These are phyloP conservation scores for Drosophila arawakana DNA, from an alignment of 1,140 invertebrate species.

Conservation along the genomic window DNA sequence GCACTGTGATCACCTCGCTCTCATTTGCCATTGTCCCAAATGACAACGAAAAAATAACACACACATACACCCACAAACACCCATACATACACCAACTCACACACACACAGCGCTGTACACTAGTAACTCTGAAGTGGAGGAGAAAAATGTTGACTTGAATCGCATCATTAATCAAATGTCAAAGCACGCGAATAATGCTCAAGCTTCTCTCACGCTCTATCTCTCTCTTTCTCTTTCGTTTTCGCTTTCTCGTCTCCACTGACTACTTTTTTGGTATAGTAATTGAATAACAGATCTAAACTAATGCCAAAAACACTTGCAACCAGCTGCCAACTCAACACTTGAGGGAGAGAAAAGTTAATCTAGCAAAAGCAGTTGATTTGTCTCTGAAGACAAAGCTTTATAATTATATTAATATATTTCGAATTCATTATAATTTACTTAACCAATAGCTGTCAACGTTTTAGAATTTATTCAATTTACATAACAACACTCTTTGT, in stretches of 20 bases:
- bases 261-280: slow-evolving; percentile 30
- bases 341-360: slow-evolving; percentile 1
- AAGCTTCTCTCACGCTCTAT: slow-evolving; percentile 2
- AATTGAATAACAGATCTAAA: slow-evolving; percentile 56
- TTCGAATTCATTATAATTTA: no score
- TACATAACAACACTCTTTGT: no score
- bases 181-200: slow-evolving; percentile 38
- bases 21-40: slow-evolving; percentile 40
- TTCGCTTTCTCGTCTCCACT: not conserved
- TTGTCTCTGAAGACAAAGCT: not conserved
- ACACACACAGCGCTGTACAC: not conserved
- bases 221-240: no score
- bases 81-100: not conserved
- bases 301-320: slow-evolving; percentile 39
- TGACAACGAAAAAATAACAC: slow-evolving; percentile 11
- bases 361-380: not conserved
- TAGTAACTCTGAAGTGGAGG: slow-evolving; percentile 33
- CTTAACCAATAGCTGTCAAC: no score
- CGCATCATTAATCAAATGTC: slow-evolving; percentile 62
- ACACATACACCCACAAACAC: not conserved
- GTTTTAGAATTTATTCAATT: no score
- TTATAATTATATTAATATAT: not conserved
- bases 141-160: slow-evolving; percentile 31
- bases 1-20: not conserved
- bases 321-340: slow-evolving; percentile 4